A percentile compares a stretch with the other conserved stretches of the same genome.
Conservation (phyloP, 2,797 vertebrate species). For the Catamblyrhynchus diadema region DNA sequence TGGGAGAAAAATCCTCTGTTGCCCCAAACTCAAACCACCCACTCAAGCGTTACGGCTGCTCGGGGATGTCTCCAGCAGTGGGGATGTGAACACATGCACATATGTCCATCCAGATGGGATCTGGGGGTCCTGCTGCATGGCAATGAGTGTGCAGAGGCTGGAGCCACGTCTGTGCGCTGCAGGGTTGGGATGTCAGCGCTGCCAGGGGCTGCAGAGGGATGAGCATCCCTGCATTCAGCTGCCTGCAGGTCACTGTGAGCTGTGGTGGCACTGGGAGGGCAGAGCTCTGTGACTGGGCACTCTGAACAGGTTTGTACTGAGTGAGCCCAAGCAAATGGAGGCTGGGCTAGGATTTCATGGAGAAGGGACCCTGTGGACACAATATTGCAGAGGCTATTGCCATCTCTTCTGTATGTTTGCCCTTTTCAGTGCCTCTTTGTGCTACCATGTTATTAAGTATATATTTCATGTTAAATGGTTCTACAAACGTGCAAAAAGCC, state of each 20-base stretch:
- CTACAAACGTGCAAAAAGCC: neutral
- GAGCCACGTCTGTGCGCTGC: neutral
- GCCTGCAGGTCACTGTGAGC: neutral
- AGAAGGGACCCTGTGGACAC: neutral
- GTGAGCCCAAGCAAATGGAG: neutral
- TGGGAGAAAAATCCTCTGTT: slow-evolving; percentile 31
- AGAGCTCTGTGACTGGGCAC: accelerated
- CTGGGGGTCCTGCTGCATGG: neutral
- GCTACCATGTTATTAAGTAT: neutral
- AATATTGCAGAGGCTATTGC: neutral
- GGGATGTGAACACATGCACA: slow-evolving; percentile 25
- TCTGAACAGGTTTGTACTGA: neutral
- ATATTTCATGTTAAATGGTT: neutral
- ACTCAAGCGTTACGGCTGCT: slow-evolving; percentile 6
- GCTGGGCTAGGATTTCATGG: neutral
- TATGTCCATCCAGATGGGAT: slow-evolving; percentile 13
- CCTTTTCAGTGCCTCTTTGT: neutral
- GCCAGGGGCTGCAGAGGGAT: neutral
- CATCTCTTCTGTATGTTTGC: neutral
- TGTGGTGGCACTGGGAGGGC: accelerated
- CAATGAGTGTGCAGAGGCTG: neutral
- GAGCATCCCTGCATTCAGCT: neutral
- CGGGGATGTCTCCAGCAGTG: neutral
- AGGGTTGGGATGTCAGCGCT: neutral
- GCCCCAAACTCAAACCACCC: neutral